Conservation (phyloP, 2,797 vertebrate genomes). For the Diplodus puntazzo region DNA sequence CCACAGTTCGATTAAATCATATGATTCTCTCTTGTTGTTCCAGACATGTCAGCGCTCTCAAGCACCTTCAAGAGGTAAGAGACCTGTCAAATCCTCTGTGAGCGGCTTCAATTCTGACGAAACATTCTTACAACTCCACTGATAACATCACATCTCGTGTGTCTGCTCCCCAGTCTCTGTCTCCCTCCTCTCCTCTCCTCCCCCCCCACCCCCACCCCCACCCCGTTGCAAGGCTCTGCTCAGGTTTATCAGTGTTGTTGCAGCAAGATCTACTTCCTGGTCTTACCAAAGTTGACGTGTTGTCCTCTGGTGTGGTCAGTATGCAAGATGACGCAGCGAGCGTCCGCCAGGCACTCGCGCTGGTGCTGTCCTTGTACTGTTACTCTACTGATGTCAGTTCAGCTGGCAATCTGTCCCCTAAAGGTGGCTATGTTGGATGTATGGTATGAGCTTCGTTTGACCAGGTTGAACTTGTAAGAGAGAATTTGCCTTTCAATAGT, state of each 20-base stretch:
- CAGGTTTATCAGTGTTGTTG: slow-evolving; percentile 87
- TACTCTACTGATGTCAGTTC: slow-evolving; percentile 23
- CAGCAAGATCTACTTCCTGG: slow-evolving; percentile 84
- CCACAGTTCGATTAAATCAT: slow-evolving; percentile 17
- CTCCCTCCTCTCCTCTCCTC: slow-evolving; percentile 47
- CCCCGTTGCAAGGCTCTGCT: slow-evolving; percentile 41
- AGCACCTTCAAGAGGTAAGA: slow-evolving; percentile 89
- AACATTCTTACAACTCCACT: slow-evolving; percentile 51
- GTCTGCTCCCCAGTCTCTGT: slow-evolving; percentile 72
- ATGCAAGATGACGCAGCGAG: slow-evolving; percentile 65
- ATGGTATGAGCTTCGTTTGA: background rate
- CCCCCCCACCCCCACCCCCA: no score
- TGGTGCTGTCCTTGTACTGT: slow-evolving; percentile 47
- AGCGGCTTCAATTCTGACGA: slow-evolving; percentile 35
- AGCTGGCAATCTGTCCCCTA: slow-evolving; percentile 36
- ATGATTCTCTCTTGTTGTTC: slow-evolving; percentile 71
- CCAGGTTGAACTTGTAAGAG: background rate
- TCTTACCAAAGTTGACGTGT: slow-evolving; percentile 76
- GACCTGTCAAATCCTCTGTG: slow-evolving; percentile 10
- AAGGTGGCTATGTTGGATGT: slow-evolving; percentile 32
- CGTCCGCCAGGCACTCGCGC: slow-evolving; percentile 50
- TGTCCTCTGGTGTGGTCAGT: slow-evolving; percentile 67
- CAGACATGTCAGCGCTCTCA: slow-evolving; percentile 93
- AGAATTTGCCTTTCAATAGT: slow-evolving; percentile 9
- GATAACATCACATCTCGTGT: slow-evolving; percentile 68